A percentile compares a stretch with the other conserved stretches of the same genome.
Evolutionary conservation across 2,888 invertebrate species (phyloP).

Genomic region (Callinectes sapidus): DNA sequence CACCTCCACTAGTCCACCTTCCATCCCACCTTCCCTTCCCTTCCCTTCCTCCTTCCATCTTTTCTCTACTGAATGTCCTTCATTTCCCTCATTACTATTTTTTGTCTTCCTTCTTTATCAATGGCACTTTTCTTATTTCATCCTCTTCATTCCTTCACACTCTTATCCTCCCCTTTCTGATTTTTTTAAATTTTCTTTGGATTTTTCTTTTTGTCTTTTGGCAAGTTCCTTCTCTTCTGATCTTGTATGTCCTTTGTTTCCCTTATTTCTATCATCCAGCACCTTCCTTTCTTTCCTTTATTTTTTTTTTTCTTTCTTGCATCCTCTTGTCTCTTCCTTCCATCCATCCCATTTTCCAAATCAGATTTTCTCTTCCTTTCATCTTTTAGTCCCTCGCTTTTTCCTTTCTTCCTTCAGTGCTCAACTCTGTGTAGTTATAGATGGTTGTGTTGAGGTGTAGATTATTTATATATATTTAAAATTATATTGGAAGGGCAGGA

Average conservation of each 20-base stretch:
- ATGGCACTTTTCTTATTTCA: neutral
- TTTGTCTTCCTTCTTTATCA: neutral
- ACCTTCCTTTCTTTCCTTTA: neutral
- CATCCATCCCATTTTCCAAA: neutral
- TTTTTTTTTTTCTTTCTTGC: neutral
- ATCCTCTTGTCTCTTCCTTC: neutral
- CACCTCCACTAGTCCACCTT: conserved; percentile 46
- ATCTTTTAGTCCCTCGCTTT: too few species aligned
- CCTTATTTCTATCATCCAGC: neutral
- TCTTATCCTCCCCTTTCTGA: neutral
- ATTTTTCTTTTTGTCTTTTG: neutral
- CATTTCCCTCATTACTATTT: neutral
- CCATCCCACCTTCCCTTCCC: conserved; percentile 5
- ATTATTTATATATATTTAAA: conserved; percentile 43
- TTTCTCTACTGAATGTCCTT: neutral
- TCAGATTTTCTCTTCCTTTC: neutral
- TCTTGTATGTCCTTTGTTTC: neutral
- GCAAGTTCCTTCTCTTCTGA: neutral
- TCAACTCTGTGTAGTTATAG: neutral
- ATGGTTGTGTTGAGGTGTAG: neutral
- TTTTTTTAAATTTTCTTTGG: neutral
- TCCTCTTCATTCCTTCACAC: neutral
- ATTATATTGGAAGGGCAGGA: neutral
- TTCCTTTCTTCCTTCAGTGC: neutral
- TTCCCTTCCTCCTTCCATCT: neutral